phyloP scores from a whole-genome alignment of 2,113 vertebrate genomes.

The Psilopsiagon aymara region DNA sequence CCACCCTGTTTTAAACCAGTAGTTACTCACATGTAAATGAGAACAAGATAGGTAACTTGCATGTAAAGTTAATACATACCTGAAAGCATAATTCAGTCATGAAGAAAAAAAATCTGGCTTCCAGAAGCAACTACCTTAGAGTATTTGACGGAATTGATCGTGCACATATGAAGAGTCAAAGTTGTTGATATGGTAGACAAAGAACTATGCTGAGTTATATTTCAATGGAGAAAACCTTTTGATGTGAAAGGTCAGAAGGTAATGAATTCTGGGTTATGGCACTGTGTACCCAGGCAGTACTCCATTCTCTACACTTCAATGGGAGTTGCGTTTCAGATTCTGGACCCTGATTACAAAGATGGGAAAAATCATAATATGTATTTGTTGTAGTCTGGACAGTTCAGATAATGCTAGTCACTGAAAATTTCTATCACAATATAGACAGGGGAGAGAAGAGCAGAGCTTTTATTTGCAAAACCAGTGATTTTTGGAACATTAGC shows the following conservation, averaged over 20 bases:
- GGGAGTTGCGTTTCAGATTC: not conserved
- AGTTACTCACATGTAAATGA: not conserved
- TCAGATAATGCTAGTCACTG: not conserved
- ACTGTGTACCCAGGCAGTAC: accelerated
- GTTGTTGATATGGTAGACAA: not conserved
- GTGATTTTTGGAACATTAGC: not conserved
- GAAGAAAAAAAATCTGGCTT: not conserved
- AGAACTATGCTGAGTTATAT: not conserved
- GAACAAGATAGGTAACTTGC: accelerated
- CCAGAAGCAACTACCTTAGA: no score
- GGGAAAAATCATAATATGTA: not conserved
- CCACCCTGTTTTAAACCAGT: not conserved
- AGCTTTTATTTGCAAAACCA: not conserved
- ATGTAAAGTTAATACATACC: not conserved
- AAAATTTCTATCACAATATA: not conserved
- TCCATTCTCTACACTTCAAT: not conserved
- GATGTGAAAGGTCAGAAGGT: not conserved
- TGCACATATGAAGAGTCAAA: not conserved
- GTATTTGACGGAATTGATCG: not conserved
- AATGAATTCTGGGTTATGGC: not conserved
- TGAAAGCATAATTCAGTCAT: not conserved
- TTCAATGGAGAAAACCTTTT: not conserved
- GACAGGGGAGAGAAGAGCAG: not conserved
- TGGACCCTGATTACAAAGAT: not conserved
- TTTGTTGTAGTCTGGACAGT: not conserved